Conservation (phyloP, 2,113 vertebrate species). For the Connochaetes taurinus region DNA sequence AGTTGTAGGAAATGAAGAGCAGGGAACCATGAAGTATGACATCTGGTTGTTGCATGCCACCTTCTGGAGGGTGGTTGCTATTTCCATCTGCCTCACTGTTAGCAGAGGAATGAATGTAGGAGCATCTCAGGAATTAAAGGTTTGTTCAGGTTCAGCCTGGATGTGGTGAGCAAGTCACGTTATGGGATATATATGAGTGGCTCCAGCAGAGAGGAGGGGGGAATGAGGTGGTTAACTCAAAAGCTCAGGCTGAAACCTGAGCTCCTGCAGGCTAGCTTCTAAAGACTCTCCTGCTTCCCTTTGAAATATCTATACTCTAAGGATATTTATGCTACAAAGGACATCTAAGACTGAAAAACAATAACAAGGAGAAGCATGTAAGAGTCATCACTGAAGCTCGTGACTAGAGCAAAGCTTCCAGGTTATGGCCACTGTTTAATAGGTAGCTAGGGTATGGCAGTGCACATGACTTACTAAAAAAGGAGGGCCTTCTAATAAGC, state of each 20-base stretch:
- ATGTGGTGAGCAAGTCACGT: background rate
- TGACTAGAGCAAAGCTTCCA: background rate
- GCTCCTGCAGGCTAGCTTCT: background rate
- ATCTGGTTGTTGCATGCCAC: background rate
- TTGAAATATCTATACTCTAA: background rate
- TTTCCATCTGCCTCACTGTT: background rate
- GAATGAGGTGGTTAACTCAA: accelerated
- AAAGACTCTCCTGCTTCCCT: background rate
- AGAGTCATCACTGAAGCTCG: background rate
- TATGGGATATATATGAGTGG: accelerated
- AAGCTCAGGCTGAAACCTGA: background rate
- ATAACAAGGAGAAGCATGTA: background rate
- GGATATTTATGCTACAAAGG: background rate
- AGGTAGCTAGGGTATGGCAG: background rate
- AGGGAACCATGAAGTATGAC: background rate
- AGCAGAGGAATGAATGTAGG: no score
- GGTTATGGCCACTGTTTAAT: background rate
- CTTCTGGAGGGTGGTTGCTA: background rate
- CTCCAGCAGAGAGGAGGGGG: no score
- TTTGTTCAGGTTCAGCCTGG: background rate
- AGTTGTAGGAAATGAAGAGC: background rate
- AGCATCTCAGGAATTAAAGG: background rate
- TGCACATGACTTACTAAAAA: background rate
- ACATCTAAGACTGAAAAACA: background rate
- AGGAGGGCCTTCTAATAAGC: background rate